Evolutionary conservation across 2,888 invertebrate genomes (phyloP), one percentile per base, ranked within the genome.

Genomic region (Acronicta leporina): DNA sequence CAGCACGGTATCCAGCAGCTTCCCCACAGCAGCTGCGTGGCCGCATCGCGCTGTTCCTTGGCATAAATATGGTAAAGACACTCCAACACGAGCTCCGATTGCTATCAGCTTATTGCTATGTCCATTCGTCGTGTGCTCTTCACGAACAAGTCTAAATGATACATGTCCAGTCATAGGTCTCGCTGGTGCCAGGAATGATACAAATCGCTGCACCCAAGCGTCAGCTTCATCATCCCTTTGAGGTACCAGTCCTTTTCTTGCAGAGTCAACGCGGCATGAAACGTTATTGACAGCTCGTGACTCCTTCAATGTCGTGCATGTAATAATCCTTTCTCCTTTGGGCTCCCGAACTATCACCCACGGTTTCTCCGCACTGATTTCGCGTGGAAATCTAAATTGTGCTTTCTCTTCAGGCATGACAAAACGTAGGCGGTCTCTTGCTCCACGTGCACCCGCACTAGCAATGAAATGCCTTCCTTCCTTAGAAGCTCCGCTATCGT

Each of bases 261-360:
- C 94, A 49, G 95, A 91, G 79, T 97, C 96, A 45, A 97, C 95
- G 6, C 96, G 95, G 78, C 97, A 98, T 3, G 97, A 97, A 20
- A 98, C 97, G 82, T 97, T 98, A 54, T 97, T 97, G 41, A 97
- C 96, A 2, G 97, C 96, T 48, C 95, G 95, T 1, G 97, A 97
- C 61, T 97, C 96, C 84, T 97, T 97, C 44, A 98, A 94, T 0
- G 97, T 97, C 1, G 97, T 97, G 80, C 98, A 98, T 16, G 98
- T 97, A 53, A 97, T 94, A 80, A 96, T 96, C 77, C 96, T 97
- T 75, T 97, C 96, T 14, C 97, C 97, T 56, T 96, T 96, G 5
- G 97, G 95, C 82, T 97, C 97, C 55, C 96, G 96, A 9, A 98
- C 95, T 16, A 97, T 96, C 33, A 97, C 95, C 97, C 98, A 98